phyloP scores from a whole-genome alignment of 2,797 vertebrate species.

The Staurois parvus region DNA sequence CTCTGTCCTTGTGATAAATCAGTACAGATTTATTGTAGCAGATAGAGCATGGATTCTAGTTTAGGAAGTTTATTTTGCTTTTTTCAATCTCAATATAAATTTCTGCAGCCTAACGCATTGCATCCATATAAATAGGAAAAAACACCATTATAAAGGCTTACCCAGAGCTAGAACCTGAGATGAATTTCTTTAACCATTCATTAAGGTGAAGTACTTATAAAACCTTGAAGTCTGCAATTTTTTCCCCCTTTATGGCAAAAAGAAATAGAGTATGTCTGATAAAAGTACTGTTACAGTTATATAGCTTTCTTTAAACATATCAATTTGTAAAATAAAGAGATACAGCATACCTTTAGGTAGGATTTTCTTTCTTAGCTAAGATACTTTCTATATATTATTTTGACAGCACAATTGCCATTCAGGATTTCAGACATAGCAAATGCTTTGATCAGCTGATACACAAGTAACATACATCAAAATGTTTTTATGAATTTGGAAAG shows the following conservation, averaged over 20 bases:
- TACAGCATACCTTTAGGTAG: not conserved
- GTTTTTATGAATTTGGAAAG: no score
- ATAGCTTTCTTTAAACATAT: conserved; percentile 5
- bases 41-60: not conserved
- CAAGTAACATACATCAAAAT: no score
- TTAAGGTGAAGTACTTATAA: not conserved
- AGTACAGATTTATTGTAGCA: conserved; percentile 19
- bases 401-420: conserved; percentile 12
- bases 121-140: not conserved
- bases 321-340: conserved; percentile 1
- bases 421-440: not conserved
- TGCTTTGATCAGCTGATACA: no score
- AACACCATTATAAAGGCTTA: not conserved
- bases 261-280: not conserved
- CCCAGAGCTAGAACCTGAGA: not conserved
- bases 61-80: not conserved
- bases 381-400: not conserved
- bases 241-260: not conserved
- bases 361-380: not conserved
- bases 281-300: not conserved
- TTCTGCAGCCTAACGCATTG: not conserved
- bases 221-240: conserved; percentile 26
- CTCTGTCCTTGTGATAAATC: conserved; percentile 14
- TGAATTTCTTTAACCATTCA: not conserved
- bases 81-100: not conserved